Base-by-base conservation (phyloP, 2,888 invertebrate genomes). In the Sminthurinus aureus region DNA sequence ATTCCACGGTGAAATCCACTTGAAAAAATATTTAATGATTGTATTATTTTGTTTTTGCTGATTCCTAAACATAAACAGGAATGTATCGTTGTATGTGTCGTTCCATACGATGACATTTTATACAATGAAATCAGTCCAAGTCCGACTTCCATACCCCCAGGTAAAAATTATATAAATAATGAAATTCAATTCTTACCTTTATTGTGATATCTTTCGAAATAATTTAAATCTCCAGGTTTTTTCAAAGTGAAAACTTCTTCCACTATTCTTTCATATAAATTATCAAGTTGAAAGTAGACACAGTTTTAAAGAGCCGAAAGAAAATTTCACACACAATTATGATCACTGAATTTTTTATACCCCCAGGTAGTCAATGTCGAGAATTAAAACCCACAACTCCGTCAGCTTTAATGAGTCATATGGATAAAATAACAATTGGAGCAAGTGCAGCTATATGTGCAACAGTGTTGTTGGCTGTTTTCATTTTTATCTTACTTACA, bases 361-460 rank as follows among this genome's bases (percentile, higher is more conserved):
- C n/a, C n/a, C 85, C 97, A 96, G 91, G 88, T 79, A 88, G 88
- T 83, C 87, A 88, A 82, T 97, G 97, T 90, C 93, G 96, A 81
- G 97, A 97, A 91, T 95, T 97, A 83, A 94, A 96, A 86, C 96
- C 96, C 2, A 95, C 95, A 77, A 93, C 94, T 77, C 94, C 95
- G 22, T 94, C 95, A 76, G 94, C 95, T 81, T 95, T 96, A 83
- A 89, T 90, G 85, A 89, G 87, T 84, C 96, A 96, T 91, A 96
- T 97, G 95, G 97, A 97, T 91, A 97, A 96, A 91, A 96, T 97
- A 89, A 97, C 97, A 81, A 97, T 97, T 89, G 96, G 96, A 38
- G 96, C 96, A 4, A 96, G 96, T 89, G 96, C 96, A 24, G 96
- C 96, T 83, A 97, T 97, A 90, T 97, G 97, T 90, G 96, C 95